phyloP scores from a whole-genome alignment of 2,888 invertebrate genomes.

The Netelia virgata region DNA sequence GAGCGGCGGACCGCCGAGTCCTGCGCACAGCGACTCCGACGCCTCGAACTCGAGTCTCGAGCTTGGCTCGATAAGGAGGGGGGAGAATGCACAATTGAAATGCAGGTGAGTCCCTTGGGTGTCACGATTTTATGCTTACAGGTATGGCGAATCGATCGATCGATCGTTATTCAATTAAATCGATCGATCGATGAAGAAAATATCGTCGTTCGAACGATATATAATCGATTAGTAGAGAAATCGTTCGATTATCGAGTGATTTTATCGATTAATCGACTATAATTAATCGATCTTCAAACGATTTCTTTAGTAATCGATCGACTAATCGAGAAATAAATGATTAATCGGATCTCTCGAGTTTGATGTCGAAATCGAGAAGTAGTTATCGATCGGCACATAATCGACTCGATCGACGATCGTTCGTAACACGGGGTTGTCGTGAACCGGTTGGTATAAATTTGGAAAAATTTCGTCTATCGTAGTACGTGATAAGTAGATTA shows the following conservation, averaged over 20 bases:
- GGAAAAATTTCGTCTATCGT: not conserved
- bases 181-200: not conserved
- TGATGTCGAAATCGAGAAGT: not conserved
- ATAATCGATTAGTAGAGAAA: not conserved
- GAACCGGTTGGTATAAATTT: not conserved
- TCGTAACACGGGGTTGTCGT: no score
- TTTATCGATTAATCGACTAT: no score
- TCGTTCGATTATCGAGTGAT: no score
- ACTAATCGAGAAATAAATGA: not conserved
- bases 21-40: constrained; percentile 83
- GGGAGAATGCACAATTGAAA: constrained; percentile 82
- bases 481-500: not conserved
- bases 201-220: not conserved
- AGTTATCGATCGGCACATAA: not conserved
- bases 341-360: no score
- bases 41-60: constrained; percentile 83
- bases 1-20: constrained; percentile 81
- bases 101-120: constrained; percentile 79
- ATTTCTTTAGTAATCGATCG: no score
- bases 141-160: not conserved
- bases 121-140: not conserved
- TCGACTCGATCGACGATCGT: not conserved
- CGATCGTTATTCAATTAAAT: not conserved
- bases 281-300: no score
- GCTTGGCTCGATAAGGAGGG: constrained; percentile 81